Percentiles rank a stretch among this genome's conserved stretches.
These are phyloP conservation scores for Parnassius smintheus DNA, from an alignment of 2,888 invertebrate species.

Conservation along the genomic window DNA sequence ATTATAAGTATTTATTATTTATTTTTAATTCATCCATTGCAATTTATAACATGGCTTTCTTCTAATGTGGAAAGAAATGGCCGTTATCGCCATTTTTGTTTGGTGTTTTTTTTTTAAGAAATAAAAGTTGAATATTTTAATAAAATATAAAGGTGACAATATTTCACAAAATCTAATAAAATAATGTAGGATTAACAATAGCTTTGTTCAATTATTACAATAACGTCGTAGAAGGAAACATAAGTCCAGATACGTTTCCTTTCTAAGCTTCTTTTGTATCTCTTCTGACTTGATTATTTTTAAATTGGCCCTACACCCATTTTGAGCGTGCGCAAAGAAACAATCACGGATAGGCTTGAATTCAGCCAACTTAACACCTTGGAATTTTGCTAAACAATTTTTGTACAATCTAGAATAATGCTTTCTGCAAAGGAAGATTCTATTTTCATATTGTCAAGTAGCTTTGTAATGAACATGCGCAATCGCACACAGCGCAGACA, in stretches of 20 bases:
- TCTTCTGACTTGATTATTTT: constrained; percentile 75
- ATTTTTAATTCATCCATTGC: too few species aligned
- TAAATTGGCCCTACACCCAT: constrained; percentile 74
- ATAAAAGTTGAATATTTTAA: too few species aligned
- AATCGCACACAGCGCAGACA: constrained; percentile 64
- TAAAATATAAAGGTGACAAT: too few species aligned
- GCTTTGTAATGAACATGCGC: constrained; percentile 73
- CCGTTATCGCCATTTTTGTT: too few species aligned
- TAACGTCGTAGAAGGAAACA: constrained; percentile 69
- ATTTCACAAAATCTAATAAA: too few species aligned
- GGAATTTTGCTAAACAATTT: constrained; percentile 66
- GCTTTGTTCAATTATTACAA: constrained; percentile 41
- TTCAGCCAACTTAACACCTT: constrained; percentile 64
- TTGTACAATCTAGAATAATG: constrained; percentile 66
- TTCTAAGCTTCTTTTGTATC: constrained; percentile 70
- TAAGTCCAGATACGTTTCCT: constrained; percentile 72
- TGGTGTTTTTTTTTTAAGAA: too few species aligned
- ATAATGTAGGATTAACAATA: too few species aligned
- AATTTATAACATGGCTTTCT: too few species aligned
- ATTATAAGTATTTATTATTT: too few species aligned
- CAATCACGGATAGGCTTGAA: constrained; percentile 77
- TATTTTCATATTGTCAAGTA: constrained; percentile 81
- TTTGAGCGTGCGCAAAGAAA: constrained; percentile 75
- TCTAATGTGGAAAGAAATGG: too few species aligned
- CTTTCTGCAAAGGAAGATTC: constrained; percentile 68